Evolutionary conservation across 2,113 vertebrate genomes (phyloP).

Genomic region (Heteronetta atricapilla): DNA sequence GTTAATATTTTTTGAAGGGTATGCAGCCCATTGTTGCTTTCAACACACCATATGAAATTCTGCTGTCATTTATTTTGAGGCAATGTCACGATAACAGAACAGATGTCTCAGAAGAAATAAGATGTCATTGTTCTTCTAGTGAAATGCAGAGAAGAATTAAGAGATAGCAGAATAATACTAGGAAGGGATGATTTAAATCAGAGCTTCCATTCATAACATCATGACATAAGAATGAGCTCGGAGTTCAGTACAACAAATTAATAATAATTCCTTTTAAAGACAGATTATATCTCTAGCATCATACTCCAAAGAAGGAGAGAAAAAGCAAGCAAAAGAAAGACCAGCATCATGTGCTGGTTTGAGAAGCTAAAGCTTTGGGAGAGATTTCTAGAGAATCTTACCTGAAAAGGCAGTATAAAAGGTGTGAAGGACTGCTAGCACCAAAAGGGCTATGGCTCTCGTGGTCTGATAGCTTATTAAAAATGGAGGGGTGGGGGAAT

Average conservation of each 20-base stretch:
- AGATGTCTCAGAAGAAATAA: background rate
- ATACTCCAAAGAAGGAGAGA: background rate
- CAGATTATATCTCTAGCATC: background rate
- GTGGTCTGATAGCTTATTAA: background rate
- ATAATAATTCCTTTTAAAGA: background rate
- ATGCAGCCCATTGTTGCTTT: background rate
- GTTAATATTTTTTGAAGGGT: background rate
- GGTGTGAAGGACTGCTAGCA: background rate
- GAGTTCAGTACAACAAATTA: background rate
- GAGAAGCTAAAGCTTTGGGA: background rate
- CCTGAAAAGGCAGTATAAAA: background rate
- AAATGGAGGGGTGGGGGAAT: background rate
- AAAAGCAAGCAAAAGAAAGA: background rate
- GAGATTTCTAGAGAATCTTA: background rate
- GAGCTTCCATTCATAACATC: background rate
- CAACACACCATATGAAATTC: background rate
- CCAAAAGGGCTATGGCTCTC: background rate
- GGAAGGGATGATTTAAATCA: background rate
- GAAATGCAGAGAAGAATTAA: background rate
- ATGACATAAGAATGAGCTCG: background rate
- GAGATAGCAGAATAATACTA: background rate
- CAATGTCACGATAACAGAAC: background rate
- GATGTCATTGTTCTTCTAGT: background rate
- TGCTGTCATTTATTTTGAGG: background rate
- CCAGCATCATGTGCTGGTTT: background rate